A percentile compares a stretch with the other conserved stretches of the same genome.
phyloP scores from a whole-genome alignment of 2,888 invertebrate species.

The Ennomos fuscantarius region DNA sequence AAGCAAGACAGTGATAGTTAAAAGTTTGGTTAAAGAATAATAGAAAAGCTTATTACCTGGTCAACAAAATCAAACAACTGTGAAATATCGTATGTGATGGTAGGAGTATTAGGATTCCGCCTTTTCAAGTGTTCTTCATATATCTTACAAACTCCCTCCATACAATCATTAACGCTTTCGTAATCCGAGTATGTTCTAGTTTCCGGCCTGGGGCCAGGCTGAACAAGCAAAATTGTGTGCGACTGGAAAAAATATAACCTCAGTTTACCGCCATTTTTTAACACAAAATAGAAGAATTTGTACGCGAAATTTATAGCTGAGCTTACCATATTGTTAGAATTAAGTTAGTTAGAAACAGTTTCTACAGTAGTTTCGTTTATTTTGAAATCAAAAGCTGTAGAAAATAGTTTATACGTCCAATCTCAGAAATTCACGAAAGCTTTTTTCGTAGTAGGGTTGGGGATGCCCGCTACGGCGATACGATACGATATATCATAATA shows the following conservation, averaged over 20 bases:
- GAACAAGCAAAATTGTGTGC: constrained; percentile 98
- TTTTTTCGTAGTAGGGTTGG: too few relatives aligned
- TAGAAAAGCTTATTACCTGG: constrained; percentile 84
- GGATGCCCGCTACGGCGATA: too few relatives aligned
- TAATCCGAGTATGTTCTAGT: constrained; percentile 99
- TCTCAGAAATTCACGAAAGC: constrained; percentile 11
- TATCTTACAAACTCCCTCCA: constrained; percentile 99
- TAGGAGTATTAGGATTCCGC: constrained; percentile 97
- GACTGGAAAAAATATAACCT: constrained; percentile 84
- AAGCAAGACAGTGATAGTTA: too few relatives aligned
- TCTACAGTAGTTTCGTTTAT: neutral
- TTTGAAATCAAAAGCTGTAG: neutral
- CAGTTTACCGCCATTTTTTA: constrained; percentile 63
- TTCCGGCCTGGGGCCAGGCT: constrained; percentile 96
- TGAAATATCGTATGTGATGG: constrained; percentile 99
- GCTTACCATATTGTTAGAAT: constrained; percentile 56
- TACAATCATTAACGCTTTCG: constrained; percentile 98
- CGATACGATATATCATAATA: too few relatives aligned
- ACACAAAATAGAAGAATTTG: constrained; percentile 21
- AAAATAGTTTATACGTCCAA: neutral
- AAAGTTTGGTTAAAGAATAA: too few relatives aligned
- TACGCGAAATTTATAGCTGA: constrained; percentile 4
- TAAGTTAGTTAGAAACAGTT: neutral
- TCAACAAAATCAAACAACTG: constrained; percentile 99
- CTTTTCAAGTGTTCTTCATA: constrained; percentile 99